Conservation (phyloP, 2,888 invertebrate species). For the Andrena hattorfiana region DNA sequence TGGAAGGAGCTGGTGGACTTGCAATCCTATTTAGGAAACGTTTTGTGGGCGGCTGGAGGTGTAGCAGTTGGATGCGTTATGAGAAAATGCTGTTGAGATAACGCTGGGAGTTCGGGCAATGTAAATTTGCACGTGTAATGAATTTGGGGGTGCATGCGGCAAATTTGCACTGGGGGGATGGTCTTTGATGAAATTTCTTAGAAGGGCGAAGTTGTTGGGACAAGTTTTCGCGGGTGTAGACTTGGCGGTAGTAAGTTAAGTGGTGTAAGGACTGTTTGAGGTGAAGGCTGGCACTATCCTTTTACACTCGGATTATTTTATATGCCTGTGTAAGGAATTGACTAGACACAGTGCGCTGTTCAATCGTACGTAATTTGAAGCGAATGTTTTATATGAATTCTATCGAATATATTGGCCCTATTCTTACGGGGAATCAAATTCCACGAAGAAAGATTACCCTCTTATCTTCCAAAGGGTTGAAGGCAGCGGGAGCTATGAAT, state of each 20-base stretch:
- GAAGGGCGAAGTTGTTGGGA: neutral
- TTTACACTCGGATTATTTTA: neutral
- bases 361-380: neutral
- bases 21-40: neutral
- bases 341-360: neutral
- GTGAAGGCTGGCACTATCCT: neutral
- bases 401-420: neutral
- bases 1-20: too few species aligned
- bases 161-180: constrained; percentile 15
- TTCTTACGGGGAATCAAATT: constrained; percentile 4
- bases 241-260: neutral
- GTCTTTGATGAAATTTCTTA: constrained; percentile 16
- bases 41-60: neutral
- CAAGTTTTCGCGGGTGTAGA: constrained; percentile 7
- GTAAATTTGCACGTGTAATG: constrained; percentile 29
- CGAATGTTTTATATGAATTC: neutral
- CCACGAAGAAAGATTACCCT: neutral
- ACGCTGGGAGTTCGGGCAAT: neutral
- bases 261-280: neutral
- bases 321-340: neutral
- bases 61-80: neutral
- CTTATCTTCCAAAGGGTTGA: neutral
- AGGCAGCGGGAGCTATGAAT: neutral
- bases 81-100: neutral
- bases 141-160: constrained; percentile 10